Evolutionary conservation across 2,113 vertebrate species (phyloP).

Genomic region (Halichoerus grypus): DNA sequence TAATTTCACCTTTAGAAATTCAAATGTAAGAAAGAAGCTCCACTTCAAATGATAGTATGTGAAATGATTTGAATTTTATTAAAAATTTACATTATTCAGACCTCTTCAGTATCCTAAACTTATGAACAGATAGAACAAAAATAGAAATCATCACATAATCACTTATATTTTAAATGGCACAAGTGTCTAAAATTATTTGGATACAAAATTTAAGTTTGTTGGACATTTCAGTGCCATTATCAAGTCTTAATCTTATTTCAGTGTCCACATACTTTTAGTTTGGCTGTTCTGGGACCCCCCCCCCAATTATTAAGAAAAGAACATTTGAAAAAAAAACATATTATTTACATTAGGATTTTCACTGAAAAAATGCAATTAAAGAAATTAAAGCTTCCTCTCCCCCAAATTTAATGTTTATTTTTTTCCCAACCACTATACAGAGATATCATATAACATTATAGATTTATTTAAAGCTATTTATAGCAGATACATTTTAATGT

Average conservation of each 20-base stretch:
- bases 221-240: neutral
- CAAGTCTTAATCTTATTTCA: neutral
- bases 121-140: neutral
- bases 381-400: neutral
- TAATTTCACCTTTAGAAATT: neutral
- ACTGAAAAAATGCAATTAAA: constrained; percentile 28
- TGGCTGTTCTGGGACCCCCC: neutral
- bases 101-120: neutral
- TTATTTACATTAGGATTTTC: constrained; percentile 28
- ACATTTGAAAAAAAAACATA: neutral
- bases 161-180: neutral
- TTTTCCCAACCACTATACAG: neutral
- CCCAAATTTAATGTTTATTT: constrained; percentile 3
- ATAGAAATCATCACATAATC: constrained; percentile 20
- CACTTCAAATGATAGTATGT: neutral
- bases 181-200: constrained; percentile 23
- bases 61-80: constrained; percentile 47
- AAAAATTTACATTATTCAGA: constrained; percentile 41
- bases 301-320: constrained; percentile 29
- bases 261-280: neutral
- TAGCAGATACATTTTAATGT: constrained; percentile 33
- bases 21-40: neutral
- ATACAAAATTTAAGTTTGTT: neutral
- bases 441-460: neutral
- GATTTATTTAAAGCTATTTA: constrained; percentile 44